Conservation (phyloP, 2,888 invertebrate genomes). For the Xanthorhoe designata region DNA sequence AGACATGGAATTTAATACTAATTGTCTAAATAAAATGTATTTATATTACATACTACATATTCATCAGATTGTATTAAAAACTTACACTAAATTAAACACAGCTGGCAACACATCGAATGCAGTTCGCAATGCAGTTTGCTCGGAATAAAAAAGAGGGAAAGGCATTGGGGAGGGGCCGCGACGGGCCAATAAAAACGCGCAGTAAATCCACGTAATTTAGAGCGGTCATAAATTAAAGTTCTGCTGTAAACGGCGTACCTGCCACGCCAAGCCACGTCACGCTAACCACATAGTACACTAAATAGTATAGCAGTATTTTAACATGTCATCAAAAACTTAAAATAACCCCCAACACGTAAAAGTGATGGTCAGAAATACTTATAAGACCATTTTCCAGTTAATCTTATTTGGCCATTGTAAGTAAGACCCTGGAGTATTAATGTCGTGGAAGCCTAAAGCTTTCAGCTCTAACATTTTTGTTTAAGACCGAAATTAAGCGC, state of each 20-base stretch:
- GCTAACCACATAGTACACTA: constrained; percentile 29
- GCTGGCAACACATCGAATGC: constrained; percentile 29
- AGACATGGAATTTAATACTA: no score
- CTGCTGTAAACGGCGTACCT: constrained; percentile 82
- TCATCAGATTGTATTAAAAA: no score
- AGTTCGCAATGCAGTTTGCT: constrained; percentile 60
- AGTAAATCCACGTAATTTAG: constrained; percentile 85
- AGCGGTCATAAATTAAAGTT: constrained; percentile 83
- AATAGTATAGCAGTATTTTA: constrained; percentile 20
- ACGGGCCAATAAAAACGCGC: constrained; percentile 83
- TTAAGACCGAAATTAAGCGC: no score
- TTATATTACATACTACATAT: no score
- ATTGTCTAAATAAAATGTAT: no score
- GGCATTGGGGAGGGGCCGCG: constrained; percentile 63
- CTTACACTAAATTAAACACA: constrained; percentile 13
- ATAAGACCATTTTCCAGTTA: no score
- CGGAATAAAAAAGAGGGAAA: constrained; percentile 61
- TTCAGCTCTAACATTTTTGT: no score
- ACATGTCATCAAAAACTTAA: no score
- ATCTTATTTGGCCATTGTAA: no score
- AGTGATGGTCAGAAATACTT: not conserved
- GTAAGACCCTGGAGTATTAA: no score
- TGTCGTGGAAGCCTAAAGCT: no score
- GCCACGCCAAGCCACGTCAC: constrained; percentile 62
- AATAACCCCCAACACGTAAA: no score